Evolutionary conservation across 1,140 invertebrate species (phyloP), one percentile per base, ranked within the genome.

Genomic region (Aculops lycopersici): DNA sequence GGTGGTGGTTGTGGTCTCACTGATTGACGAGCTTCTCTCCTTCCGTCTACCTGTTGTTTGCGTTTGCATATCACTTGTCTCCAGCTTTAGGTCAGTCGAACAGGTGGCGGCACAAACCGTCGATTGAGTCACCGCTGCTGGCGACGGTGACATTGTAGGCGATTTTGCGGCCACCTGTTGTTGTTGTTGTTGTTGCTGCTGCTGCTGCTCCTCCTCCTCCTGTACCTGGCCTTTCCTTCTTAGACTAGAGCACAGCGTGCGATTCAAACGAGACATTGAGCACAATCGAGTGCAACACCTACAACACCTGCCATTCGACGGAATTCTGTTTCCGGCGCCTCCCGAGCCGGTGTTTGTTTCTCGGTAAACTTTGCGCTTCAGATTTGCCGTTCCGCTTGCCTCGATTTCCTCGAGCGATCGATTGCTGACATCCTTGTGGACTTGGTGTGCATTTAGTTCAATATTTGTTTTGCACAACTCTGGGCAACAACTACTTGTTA

Each of bases 111-210:
- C n/a, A n/a, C n/a, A n/a, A n/a, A n/a, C n/a, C n/a, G n/a, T 8
- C n/a, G 24, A 31, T 31, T 8, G 8, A 31, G 8, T 8, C 24
- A 31, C 24, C 16, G 38, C 12, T 42, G 41, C 5, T 42, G 35
- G 5, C 14, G 13, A 21, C 38, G 5, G 36, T 42, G 41, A 19
- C 36, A 38, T 14, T 35, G 41, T 39, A 39, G 36, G 19, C 38
- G 41, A 18, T 42, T 37, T 2, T 36, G 35, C 18, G 38, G 41
- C 20, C 38, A 38, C 16, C 36, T 3, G 14, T 42, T 8, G 37
- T 41, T 8, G n/a, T 31, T 31, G 24, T 31, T 8, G n/a, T 8
- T 8, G 24, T 31, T 31, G 24, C 24, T n/a, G 24, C n/a, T 31
- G 24, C n/a, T 31, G 24, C 24, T n/a, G 24, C 40, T 5, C 3